Evolutionary conservation across 2,113 vertebrate genomes (phyloP), one percentile per base, ranked within the genome.

Genomic region (Thamnophis sirtalis): DNA sequence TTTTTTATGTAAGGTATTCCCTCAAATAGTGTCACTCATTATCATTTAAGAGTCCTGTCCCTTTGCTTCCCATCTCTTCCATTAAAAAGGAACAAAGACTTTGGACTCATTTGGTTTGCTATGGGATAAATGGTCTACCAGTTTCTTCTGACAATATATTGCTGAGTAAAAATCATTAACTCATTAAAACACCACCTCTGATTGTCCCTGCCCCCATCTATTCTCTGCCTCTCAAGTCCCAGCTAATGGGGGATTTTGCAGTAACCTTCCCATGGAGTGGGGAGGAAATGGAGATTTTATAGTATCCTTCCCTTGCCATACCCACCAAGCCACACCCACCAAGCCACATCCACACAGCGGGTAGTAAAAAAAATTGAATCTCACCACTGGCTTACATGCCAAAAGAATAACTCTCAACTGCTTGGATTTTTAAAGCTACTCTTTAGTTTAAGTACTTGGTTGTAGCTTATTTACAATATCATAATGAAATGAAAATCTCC

Each of bases 361-460:
- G 43, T 43, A 43, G 43, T 3, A 43, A 43, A n/a, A n/a, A n/a
- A n/a, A n/a, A n/a, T 43, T 43, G 43, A 43, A 43, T 43, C 43
- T 3, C 43, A 43, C 43, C 43, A 43, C 43, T 43, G 43, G 43
- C 43, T 95, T 95, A 73, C 63, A 87, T 89, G 95, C 91, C 54
- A 86, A 91, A 84, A 9, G 33, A 95, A 96, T 93, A 90, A 60
- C 26, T 92, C 93, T 92, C 95, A 95, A 51, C 53, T 49, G 93
- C 56, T 95, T 38, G 43, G 21, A 89, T 92, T 93, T 96, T 95
- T 86, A 95, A 93, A 93, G 90, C 28, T 94, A 26, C 92, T 94
- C 93, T 89, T 91, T 68, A 86, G 94, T 93, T 95, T 93, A 84
- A 93, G 85, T 94, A 90, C 84, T 84, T 88, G 4, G 48, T 51